Evolutionary conservation across 2,888 invertebrate species (phyloP), one percentile per base, ranked within the genome.

Genomic region (Rhamphomyia laevipes): DNA sequence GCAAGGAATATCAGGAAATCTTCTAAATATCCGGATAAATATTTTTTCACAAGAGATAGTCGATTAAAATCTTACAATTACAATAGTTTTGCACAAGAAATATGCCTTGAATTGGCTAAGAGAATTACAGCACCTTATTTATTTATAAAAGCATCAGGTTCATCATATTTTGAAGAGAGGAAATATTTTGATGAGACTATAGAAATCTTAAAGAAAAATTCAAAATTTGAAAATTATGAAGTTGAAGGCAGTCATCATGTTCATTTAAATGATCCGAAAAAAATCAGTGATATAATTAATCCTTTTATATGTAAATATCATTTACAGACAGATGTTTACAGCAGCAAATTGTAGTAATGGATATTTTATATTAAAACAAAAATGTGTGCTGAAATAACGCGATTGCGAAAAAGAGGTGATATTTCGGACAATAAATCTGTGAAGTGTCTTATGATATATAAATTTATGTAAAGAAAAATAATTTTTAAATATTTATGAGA

Each of bases 201-300:
- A 18, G 73, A 75, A 44, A 61, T 76, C 11, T 62, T 84, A 23
- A 75, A 71, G 48, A 67, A 70, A 50, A 73, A 78, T 57, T 68
- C 69, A 1, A 71, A 76, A 43, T 82, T 78, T 57, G 76, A 77
- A 59, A 74, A 74, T 53, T 74, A 80, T 49, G 73, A 75, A 51
- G 69, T 86, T 1, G 74, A 80, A 15, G 86, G 86, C 1, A 75
- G 76, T 3, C 87, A 87, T 69, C 86, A 86, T 64, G 73, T 81
- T n/a, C 86, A 87, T 70, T 73, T 88, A 51, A 82, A 80, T 55
- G 72, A 80, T 55, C 81, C 86, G 2, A 75, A 80, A 59, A 63
- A 63, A 54, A 67, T 84, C 17, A 75, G 77, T 1, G 73, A 74
- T 2, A 62, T 75, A 37, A 73, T 84, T 18, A 71, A 74, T 56